Percentiles rank a stretch among this genome's conserved stretches.
Conservation (phyloP, 2,113 vertebrate genomes). For the Turnix velox region DNA sequence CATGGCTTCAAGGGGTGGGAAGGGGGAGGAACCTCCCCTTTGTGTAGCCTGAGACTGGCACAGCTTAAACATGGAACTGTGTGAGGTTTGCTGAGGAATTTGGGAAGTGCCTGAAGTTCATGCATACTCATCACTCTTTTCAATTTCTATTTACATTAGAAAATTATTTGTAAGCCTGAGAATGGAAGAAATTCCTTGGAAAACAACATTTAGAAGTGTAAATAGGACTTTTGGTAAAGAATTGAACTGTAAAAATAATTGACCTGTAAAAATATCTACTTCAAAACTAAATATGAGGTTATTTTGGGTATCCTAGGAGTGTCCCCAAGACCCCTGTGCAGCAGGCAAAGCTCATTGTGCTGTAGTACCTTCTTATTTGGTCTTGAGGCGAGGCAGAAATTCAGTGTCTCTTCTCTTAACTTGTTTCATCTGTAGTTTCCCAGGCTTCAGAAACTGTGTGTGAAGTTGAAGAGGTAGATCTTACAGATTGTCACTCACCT, state of each 20-base stretch:
- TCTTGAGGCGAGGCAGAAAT: background rate
- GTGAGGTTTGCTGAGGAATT: background rate
- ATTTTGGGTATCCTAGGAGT: background rate
- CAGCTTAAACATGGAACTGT: background rate
- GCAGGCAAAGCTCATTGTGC: accelerated
- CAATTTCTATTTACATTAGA: background rate
- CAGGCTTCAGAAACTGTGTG: background rate
- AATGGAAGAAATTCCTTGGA: background rate
- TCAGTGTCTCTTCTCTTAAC: background rate
- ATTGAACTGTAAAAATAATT: no score
- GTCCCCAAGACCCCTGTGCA: background rate
- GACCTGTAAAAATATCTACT: background rate
- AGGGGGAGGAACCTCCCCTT: background rate
- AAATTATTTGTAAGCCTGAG: background rate
- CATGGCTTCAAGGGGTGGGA: background rate
- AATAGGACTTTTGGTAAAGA: background rate
- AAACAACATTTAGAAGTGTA: background rate
- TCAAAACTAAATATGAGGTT: background rate
- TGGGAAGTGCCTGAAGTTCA: background rate
- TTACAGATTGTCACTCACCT: background rate
- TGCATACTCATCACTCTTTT: background rate
- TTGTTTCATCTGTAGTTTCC: background rate
- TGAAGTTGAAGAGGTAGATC: background rate
- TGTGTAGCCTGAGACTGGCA: background rate
- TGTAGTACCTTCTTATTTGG: background rate